Evolutionary conservation across 2,888 invertebrate species (phyloP).

Genomic region (Capitulum mitella): DNA sequence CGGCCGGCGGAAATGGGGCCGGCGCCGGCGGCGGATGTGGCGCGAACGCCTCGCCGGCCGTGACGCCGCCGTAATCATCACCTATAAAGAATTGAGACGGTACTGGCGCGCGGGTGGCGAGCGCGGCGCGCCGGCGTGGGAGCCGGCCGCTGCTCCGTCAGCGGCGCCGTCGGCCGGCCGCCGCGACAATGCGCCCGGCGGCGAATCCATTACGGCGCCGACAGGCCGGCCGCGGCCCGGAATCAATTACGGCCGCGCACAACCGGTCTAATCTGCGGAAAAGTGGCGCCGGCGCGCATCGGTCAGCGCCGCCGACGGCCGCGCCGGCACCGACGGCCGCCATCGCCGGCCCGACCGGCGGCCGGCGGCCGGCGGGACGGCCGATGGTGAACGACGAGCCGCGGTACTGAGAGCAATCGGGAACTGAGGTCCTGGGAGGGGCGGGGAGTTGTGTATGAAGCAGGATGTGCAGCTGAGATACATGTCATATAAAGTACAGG

Average conservation of each 20-base stretch:
- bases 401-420: no score
- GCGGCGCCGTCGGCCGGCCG: neutral
- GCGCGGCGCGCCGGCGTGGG: neutral
- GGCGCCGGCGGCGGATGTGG: neutral
- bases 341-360: no score
- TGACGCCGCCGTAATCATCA: slow-evolving; percentile 9
- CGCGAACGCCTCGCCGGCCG: slow-evolving; percentile 9
- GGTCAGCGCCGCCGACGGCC: slow-evolving; percentile 16
- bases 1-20: neutral
- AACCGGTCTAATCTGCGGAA: slow-evolving; percentile 3
- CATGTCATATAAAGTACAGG: no score
- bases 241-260: neutral
- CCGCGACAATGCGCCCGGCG: neutral
- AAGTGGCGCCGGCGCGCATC: neutral
- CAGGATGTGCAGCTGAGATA: no score
- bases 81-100: slow-evolving; percentile 1
- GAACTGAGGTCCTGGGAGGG: no score
- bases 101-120: neutral
- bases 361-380: no score
- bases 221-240: neutral
- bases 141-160: neutral
- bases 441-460: no score
- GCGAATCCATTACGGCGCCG: neutral
- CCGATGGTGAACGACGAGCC: no score
- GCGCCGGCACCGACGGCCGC: no score